Evolutionary conservation across 2,113 vertebrate species (phyloP), one percentile per base, ranked within the genome.

Genomic region (Tychaedon coryphoeus): DNA sequence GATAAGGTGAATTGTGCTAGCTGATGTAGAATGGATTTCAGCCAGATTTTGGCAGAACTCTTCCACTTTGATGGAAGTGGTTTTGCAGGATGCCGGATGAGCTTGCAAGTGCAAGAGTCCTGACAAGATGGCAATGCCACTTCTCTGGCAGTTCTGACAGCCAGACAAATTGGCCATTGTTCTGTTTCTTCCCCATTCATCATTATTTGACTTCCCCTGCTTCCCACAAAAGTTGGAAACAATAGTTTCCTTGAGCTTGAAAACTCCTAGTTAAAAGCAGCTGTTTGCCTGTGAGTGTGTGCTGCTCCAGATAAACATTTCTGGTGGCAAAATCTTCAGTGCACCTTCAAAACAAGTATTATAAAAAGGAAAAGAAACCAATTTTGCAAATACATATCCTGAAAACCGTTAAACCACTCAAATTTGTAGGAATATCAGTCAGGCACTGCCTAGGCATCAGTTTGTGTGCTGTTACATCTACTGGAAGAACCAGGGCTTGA

Each of bases 121-220:
- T 69, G 42, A 47, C 42, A 66, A 76, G 74, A 76, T 40, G 67
- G 62, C 58, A 87, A 19, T 16, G 40, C 61, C 38, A 18, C 23
- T 85, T 72, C 53, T 73, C 45, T 66, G 70, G 65, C 66, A 85
- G 45, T 69, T 92, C 73, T 72, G 73, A 78, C 53, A 89, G 51
- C 12, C 38, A 88, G 76, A 95, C 76, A 95, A 91, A 86, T 76
- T 72, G 19, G 57, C 61, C 28, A 57, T 92, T 96, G 81, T 95
- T 93, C 64, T 70, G 34, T 57, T 95, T 75, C 53, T 90, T 82
- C 76, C 47, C 38, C 50, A 93, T 95, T 91, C 40, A 65, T 65
- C 74, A 50, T 94, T 47, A 66, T 82, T 90, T 90, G 66, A 45
- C 77, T 91, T 94, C 33, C 66, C 25, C 38, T 75, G 36, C 56